phyloP scores from a whole-genome alignment of 2,888 invertebrate species.

The Clostera curtula region DNA sequence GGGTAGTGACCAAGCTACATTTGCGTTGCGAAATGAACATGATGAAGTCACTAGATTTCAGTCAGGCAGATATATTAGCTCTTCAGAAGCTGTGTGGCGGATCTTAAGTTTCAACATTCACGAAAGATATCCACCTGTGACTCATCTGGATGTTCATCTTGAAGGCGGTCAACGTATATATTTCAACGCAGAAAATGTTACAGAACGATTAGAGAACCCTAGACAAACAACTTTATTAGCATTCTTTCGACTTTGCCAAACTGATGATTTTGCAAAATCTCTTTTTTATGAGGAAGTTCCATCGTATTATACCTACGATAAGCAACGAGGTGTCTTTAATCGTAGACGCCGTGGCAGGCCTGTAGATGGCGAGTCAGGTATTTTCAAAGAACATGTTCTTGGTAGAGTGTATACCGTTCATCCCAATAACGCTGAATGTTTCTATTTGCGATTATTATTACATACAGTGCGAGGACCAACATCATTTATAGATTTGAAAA shows the following conservation, averaged over 20 bases:
- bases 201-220: conserved; percentile 12
- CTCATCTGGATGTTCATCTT: conserved; percentile 11
- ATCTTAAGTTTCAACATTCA: no score
- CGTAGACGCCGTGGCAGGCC: conserved; percentile 8
- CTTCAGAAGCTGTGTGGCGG: no score
- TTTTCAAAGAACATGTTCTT: conserved; percentile 10
- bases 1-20: no score
- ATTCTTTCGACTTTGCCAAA: no score
- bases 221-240: conserved; percentile 18
- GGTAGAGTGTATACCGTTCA: conserved; percentile 12
- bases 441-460: conserved; percentile 9
- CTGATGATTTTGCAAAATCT: no score
- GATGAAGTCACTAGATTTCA: no score
- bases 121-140: no score
- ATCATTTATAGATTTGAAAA: conserved; percentile 24
- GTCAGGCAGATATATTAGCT: no score
- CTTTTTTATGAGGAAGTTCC: no score
- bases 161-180: conserved; percentile 13
- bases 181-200: conserved; percentile 9
- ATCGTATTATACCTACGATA: no score
- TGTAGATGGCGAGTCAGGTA: conserved; percentile 7
- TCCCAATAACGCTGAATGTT: conserved; percentile 11
- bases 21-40: no score
- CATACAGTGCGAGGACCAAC: conserved; percentile 15
- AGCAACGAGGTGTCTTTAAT: no score